phyloP scores from a whole-genome alignment of 2,888 invertebrate genomes.

The Polyploca ridens region DNA sequence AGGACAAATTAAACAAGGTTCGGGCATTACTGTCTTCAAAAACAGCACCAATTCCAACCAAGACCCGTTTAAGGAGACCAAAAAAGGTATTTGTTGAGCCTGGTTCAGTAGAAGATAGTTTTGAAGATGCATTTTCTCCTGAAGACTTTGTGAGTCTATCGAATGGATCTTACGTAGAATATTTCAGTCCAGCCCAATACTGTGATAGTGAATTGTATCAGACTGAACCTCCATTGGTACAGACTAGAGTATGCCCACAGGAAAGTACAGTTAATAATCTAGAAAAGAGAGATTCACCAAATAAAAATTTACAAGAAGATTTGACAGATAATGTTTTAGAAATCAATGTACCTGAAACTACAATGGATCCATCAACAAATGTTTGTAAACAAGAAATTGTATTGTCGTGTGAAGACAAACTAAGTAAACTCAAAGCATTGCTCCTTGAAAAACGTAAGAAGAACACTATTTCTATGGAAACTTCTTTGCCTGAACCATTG shows the following conservation, averaged over 20 bases:
- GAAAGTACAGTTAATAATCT: neutral
- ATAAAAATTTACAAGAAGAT: neutral
- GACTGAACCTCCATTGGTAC: conserved; percentile 40
- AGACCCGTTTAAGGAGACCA: conserved; percentile 43
- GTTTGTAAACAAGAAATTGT: conserved; percentile 47
- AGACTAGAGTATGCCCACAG: neutral
- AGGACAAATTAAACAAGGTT: conserved; percentile 66
- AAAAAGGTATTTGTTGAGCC: conserved; percentile 63
- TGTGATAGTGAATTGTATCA: conserved; percentile 48
- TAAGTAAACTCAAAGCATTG: conserved; percentile 63
- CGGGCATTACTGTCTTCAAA: conserved; percentile 51
- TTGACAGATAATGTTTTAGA: conserved; percentile 34
- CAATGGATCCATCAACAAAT: conserved; percentile 10
- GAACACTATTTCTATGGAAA: conserved; percentile 22
- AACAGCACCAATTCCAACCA: conserved; percentile 38
- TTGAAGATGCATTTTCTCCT: conserved; percentile 68
- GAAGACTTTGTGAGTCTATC: conserved; percentile 63
- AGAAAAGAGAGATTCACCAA: neutral
- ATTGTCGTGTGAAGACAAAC: conserved; percentile 69
- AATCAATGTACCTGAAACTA: neutral
- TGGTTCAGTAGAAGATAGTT: conserved; percentile 59
- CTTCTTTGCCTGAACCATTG: conserved; percentile 19
- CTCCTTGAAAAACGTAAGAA: conserved; percentile 52
- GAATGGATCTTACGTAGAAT: conserved; percentile 53
- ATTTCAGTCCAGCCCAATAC: conserved; percentile 48